phyloP scores from a whole-genome alignment of 1,140 invertebrate genomes.

The Bathynomus jamesi region DNA sequence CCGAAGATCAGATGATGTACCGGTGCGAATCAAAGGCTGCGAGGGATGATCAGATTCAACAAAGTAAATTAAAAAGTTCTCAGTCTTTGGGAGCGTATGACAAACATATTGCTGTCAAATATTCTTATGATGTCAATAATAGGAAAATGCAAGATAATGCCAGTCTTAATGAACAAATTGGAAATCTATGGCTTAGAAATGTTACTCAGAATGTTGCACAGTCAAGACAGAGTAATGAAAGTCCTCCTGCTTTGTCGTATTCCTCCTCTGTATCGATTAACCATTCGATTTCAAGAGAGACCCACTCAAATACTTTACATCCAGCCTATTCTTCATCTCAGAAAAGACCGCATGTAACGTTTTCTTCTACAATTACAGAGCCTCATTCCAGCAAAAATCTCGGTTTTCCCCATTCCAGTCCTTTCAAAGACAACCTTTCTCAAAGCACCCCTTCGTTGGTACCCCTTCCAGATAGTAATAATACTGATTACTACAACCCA shows the following conservation, averaged over 20 bases:
- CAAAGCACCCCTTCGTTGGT: not conserved
- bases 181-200: constrained; percentile 18
- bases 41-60: too few species aligned
- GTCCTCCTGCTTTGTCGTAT: not conserved
- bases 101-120: not conserved
- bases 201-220: not conserved
- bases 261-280: not conserved
- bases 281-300: not conserved
- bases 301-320: constrained; percentile 13
- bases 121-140: too few species aligned
- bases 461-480: not conserved
- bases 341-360: not conserved
- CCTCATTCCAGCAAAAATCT: not conserved
- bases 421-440: constrained; percentile 2
- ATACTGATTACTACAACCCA: not conserved
- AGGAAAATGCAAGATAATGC: too few species aligned
- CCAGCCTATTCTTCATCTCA: not conserved
- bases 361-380: not conserved
- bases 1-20: constrained; percentile 9
- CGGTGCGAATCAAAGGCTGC: too few species aligned
- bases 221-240: not conserved
- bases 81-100: not conserved
- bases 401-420: not conserved
- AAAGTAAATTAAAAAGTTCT: too few species aligned
- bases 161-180: constrained; percentile 15